Conservation (phyloP, 2,888 invertebrate species). For the Plutella xylostella region DNA sequence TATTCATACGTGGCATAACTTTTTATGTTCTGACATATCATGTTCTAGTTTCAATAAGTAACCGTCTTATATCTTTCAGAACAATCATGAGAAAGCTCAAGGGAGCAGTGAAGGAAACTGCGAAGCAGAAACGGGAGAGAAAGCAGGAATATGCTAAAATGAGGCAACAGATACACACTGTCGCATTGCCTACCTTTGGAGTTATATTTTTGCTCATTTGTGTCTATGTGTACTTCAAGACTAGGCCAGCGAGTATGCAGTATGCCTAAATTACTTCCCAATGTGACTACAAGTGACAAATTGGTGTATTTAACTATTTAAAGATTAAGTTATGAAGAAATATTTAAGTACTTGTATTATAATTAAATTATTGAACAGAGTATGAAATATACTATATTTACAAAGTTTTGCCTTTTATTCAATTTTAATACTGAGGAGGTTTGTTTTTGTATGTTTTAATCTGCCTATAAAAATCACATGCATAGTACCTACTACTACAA, state of each 20-base stretch:
- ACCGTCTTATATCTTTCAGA: conserved; percentile 21
- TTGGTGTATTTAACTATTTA: too few species aligned
- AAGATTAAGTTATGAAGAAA: too few species aligned
- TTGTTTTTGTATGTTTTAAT: too few species aligned
- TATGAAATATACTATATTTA: background rate
- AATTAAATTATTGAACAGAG: too few species aligned
- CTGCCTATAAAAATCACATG: too few species aligned
- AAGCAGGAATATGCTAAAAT: conserved; percentile 86
- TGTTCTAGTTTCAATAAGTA: too few species aligned
- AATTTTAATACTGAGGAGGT: too few species aligned
- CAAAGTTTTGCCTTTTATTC: too few species aligned
- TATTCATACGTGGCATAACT: too few species aligned
- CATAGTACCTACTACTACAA: too few species aligned
- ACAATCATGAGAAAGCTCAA: conserved; percentile 81
- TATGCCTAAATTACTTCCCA: conserved; percentile 43
- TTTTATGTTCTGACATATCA: too few species aligned
- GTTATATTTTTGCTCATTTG: conserved; percentile 78
- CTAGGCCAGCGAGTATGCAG: conserved; percentile 71
- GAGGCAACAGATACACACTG: conserved; percentile 81
- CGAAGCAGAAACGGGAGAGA: conserved; percentile 85
- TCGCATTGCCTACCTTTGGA: conserved; percentile 80
- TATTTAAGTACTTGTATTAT: background rate
- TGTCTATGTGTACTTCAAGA: conserved; percentile 83
- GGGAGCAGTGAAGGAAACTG: conserved; percentile 85
- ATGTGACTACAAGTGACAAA: too few species aligned